Percentiles rank a stretch among this genome's conserved stretches.
These are phyloP conservation scores for Anastrepha obliqua DNA, from an alignment of 1,140 invertebrate genomes.

Conservation along the genomic window DNA sequence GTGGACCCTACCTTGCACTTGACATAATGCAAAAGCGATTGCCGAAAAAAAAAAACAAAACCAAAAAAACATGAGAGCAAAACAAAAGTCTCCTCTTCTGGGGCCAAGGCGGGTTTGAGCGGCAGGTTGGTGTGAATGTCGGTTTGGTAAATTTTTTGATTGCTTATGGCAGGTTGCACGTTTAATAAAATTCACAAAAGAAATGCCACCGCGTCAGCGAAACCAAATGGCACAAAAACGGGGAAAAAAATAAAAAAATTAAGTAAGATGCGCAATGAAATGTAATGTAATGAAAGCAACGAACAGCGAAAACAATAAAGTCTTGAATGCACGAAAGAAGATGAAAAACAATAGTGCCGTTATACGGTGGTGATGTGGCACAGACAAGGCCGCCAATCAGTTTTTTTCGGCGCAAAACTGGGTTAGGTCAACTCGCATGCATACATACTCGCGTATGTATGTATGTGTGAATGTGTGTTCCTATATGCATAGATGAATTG, in stretches of 20 bases:
- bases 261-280: neutral
- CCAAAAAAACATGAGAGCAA: neutral
- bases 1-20: constrained; percentile 20
- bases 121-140: neutral
- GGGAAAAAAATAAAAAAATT: neutral
- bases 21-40: neutral
- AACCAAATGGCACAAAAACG: neutral
- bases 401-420: no score
- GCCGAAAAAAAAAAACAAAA: neutral
- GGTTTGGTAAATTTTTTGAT: constrained; percentile 3
- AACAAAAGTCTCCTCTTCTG: neutral
- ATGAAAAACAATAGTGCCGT: neutral
- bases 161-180: constrained; percentile 35
- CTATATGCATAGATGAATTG: no score
- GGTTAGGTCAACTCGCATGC: no score
- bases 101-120: neutral
- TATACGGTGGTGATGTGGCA: no score
- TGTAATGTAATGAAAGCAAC: neutral
- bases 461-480: no score
- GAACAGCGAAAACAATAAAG: neutral
- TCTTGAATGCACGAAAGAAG: neutral
- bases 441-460: no score
- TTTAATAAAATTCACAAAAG: constrained; percentile 50
- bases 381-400: no score
- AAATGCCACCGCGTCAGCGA: neutral